These are phyloP conservation scores for Lordiphosa clarofinis DNA, from an alignment of 1,140 invertebrate species.

Conservation along the genomic window DNA sequence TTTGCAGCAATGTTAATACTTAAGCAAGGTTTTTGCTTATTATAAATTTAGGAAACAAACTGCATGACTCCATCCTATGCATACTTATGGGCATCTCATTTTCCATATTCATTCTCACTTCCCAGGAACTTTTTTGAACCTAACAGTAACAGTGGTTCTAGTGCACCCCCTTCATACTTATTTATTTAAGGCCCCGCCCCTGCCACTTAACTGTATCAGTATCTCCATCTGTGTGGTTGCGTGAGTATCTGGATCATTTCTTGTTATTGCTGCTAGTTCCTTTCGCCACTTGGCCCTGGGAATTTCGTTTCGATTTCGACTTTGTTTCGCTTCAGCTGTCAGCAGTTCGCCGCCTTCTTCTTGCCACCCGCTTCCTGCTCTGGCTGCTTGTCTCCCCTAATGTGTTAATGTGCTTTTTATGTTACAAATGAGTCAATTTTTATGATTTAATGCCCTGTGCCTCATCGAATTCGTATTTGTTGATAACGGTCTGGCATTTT, in stretches of 20 bases:
- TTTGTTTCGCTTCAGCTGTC: conserved; percentile 53
- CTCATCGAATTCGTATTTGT: conserved; percentile 41
- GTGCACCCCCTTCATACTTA: not conserved
- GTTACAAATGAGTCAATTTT: conserved; percentile 78
- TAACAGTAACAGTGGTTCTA: too few species aligned
- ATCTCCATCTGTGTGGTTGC: conserved; percentile 17
- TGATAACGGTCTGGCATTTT: conserved; percentile 68
- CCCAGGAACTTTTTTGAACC: too few species aligned
- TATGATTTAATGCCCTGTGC: conserved; percentile 68
- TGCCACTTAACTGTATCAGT: conserved; percentile 11
- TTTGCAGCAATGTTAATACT: too few species aligned
- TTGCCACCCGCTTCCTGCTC: not conserved
- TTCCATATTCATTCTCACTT: too few species aligned
- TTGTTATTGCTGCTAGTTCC: conserved; percentile 29
- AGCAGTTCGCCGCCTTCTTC: conserved; percentile 13
- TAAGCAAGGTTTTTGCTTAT: too few species aligned
- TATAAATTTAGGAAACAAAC: too few species aligned
- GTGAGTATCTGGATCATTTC: conserved; percentile 9
- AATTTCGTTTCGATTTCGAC: conserved; percentile 26
- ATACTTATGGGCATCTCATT: too few species aligned
- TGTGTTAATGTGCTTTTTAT: conserved; percentile 77
- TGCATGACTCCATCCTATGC: too few species aligned
- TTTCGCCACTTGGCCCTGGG: conserved; percentile 26
- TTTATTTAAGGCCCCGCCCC: not conserved
- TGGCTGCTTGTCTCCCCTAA: conserved; percentile 26